Conservation (phyloP, 2,797 vertebrate species). For the Takifugu ocellatus region DNA sequence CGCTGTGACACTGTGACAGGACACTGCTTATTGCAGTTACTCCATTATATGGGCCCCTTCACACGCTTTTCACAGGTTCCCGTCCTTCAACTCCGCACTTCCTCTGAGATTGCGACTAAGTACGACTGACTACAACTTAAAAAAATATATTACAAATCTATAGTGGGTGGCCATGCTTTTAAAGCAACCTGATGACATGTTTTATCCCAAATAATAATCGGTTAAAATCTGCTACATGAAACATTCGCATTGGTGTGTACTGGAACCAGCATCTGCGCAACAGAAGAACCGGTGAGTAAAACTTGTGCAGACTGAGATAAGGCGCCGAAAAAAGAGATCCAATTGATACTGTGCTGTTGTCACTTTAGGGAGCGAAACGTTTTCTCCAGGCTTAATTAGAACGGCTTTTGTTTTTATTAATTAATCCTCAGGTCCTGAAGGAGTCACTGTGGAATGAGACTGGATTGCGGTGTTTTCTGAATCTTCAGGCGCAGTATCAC, state of each 20-base stretch:
- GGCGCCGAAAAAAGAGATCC: constrained; percentile 6
- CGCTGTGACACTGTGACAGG: constrained; percentile 58
- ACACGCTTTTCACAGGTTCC: constrained; percentile 40
- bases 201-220: constrained; percentile 58
- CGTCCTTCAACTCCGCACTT: constrained; percentile 62
- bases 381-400: constrained; percentile 24
- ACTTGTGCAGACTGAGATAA: constrained; percentile 13
- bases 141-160: constrained; percentile 59
- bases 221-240: constrained; percentile 35
- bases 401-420: constrained; percentile 25
- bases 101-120: constrained; percentile 55
- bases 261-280: constrained; percentile 3
- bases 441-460: constrained; percentile 12
- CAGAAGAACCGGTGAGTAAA: constrained; percentile 7
- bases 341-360: constrained; percentile 5
- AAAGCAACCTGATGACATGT: constrained; percentile 61
- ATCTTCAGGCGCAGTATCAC: constrained; percentile 20
- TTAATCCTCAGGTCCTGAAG: constrained; percentile 18
- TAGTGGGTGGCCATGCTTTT: constrained; percentile 67
- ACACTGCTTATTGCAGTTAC: constrained; percentile 47
- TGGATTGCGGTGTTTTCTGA: constrained; percentile 8
- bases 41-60: constrained; percentile 49
- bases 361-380: constrained; percentile 12
- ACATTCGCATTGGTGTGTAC: background rate
- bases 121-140: constrained; percentile 57